Percentiles rank a stretch among this genome's conserved stretches.
Conservation (phyloP, 2,113 vertebrate species). For the Willisornis vidua region DNA sequence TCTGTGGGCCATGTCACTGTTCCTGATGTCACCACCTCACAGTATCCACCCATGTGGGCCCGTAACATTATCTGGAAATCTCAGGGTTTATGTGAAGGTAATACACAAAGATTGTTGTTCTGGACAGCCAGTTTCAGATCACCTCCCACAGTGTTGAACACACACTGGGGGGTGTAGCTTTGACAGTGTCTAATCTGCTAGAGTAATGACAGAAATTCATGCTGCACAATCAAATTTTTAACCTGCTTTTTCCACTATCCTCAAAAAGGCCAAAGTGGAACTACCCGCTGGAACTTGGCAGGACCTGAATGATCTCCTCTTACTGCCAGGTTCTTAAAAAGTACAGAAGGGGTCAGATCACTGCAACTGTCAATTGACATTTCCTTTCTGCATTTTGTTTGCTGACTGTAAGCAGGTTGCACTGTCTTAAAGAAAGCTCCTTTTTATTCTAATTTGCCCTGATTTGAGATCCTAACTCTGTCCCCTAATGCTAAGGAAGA, state of each 20-base stretch:
- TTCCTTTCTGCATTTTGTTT: background rate
- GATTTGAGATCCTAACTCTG: background rate
- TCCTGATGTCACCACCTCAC: background rate
- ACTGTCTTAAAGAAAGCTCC: background rate
- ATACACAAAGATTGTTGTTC: background rate
- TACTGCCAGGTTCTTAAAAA: background rate
- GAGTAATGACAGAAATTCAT: background rate
- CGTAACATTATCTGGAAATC: background rate
- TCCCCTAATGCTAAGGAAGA: background rate
- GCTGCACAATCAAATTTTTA: background rate
- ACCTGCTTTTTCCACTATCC: background rate
- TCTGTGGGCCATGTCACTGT: background rate
- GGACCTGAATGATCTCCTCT: background rate
- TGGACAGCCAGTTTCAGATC: background rate
- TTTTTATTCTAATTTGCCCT: background rate
- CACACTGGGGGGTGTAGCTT: background rate
- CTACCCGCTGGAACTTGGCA: background rate
- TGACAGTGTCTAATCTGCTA: background rate
- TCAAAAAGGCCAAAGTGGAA: background rate
- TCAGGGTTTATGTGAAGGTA: background rate
- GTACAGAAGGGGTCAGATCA: background rate
- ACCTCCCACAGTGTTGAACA: background rate
- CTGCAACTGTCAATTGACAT: background rate
- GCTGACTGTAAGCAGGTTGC: background rate
- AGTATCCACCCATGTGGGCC: background rate